Evolutionary conservation across 2,113 vertebrate species (phyloP), one percentile per base, ranked within the genome.

Genomic region (Gobius niger): DNA sequence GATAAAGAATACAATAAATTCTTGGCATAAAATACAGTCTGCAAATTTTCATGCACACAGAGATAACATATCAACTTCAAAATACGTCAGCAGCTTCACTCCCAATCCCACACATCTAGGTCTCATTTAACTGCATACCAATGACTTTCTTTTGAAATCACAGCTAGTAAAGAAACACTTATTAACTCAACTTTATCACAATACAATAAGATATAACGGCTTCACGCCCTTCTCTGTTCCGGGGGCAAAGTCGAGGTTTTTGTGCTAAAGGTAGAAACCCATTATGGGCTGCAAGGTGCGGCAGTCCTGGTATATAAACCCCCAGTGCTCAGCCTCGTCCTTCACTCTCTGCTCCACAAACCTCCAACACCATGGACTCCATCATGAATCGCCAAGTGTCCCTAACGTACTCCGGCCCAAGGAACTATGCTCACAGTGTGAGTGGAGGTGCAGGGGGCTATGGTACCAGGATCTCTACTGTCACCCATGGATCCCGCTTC

Each of bases 401-500:
- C 51, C 14, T 44, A 7, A n/a, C 7, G 6, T 60, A n/a, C 14
- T 10, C 40, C 24, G 11, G 19, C 4, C 24, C 54, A 41, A 44
- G 4, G 5, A 0, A 14, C 61, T 89, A 82, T 0, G 76, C 92
- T 14, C 51, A 73, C 67, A 93, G 91, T 18, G 83, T 88, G 56
- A 79, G 80, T 3, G 92, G 87, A 41, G 91, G 91, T 0, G 90
- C 90, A 8, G 91, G 89, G 0, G 91, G 92, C 40, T n/a, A 13
- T 1, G 91, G 87, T 0, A 77, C 69, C 49, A 88, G 60, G 61
- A 89, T 92, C 78, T 92, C 92, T 73, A 82, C 78, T 0, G 50
- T 24, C 7, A 66, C 76, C 53, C 82, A 64, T 8, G 12, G 67
- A 66, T 9, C 6, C 0, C 52, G 63, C 42, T 24, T 88, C 3